phyloP scores from a whole-genome alignment of 2,113 vertebrate genomes.

The Zosterops borbonicus region DNA sequence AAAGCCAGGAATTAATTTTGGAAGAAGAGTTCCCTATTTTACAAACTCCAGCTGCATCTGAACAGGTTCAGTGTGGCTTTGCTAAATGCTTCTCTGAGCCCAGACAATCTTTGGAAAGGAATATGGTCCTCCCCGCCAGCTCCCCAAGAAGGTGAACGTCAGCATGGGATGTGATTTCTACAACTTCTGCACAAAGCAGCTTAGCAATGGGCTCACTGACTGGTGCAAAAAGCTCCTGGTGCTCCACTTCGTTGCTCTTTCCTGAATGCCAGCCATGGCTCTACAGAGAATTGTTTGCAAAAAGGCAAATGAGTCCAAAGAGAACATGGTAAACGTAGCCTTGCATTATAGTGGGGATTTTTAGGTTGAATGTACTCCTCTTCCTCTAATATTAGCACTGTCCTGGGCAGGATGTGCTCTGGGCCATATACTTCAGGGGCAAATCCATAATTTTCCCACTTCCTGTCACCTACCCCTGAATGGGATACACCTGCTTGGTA shows the following conservation, averaged over 20 bases:
- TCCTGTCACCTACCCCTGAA: not conserved
- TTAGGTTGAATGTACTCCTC: not conserved
- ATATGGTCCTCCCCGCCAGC: not conserved
- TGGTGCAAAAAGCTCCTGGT: not conserved
- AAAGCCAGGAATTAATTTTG: constrained; percentile 37
- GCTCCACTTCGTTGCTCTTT: not conserved
- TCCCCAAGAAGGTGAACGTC: not conserved
- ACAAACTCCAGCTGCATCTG: not conserved
- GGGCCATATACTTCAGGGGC: not conserved
- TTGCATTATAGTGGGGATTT: not conserved
- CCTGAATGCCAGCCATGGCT: not conserved
- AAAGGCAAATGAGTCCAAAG: not conserved
- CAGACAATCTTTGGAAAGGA: constrained; percentile 13
- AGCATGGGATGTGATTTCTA: not conserved
- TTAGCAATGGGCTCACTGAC: constrained; percentile 11
- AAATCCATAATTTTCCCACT: not conserved
- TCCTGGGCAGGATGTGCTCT: not conserved
- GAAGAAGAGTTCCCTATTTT: constrained; percentile 23
- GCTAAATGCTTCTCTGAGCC: constrained; percentile 30
- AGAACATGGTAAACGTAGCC: not conserved
- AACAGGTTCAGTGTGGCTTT: constrained; percentile 21
- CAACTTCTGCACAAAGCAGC: constrained; percentile 49
- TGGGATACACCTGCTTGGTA: rapidly evolving
- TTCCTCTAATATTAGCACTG: not conserved
- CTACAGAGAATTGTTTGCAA: not conserved